Base-by-base conservation (phyloP, 2,113 vertebrate species). In the Oreochromis aureus region DNA sequence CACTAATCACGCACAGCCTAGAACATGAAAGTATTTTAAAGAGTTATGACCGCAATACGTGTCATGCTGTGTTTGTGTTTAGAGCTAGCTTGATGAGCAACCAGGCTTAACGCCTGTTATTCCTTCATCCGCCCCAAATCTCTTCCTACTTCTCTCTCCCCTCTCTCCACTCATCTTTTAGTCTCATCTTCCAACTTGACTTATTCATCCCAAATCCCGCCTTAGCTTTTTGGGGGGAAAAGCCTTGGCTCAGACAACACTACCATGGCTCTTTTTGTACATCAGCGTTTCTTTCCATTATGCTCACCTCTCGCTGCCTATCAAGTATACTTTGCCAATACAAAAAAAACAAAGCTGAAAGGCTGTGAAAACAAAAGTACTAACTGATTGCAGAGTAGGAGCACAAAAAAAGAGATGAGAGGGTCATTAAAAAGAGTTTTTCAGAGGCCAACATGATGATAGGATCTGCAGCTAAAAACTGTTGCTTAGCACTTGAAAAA, bases 91-190 rank as follows among this genome's bases (percentile, higher is more conserved):
- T 84, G 24, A 93, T 86, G 91, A 90, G 85, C 86, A 89, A 85
- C 91, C 80, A 86, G 82, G 86, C 87, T 94, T 83, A 91, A 66
- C 87, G 85, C 76, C 36, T 88, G 91, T 88, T 82, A 89, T 93
- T 92, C 88, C 87, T 93, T 93, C 92, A 94, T 91, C 91, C 19
- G 5, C 55, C 71, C 71, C 76, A 94, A 93, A 94, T 93, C 93
- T 92, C 85, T 27, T 58, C 16, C 83, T 80, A 9, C 80, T 73
- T 78, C 86, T 81, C 82, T 84, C 83, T 22, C 46, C 30, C 63
- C 78, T 63, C 39, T 88, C 85, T 83, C 61, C 66, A 83, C 86
- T 91, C 87, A 84, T 92, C 90, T 91, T 91, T 85, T 82, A 36
- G 71, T 87, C 89, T 53, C 81, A 84, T 94, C 91, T 85, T 92